Base-by-base conservation (phyloP, 2,113 vertebrate species). In the Buteo buteo region DNA sequence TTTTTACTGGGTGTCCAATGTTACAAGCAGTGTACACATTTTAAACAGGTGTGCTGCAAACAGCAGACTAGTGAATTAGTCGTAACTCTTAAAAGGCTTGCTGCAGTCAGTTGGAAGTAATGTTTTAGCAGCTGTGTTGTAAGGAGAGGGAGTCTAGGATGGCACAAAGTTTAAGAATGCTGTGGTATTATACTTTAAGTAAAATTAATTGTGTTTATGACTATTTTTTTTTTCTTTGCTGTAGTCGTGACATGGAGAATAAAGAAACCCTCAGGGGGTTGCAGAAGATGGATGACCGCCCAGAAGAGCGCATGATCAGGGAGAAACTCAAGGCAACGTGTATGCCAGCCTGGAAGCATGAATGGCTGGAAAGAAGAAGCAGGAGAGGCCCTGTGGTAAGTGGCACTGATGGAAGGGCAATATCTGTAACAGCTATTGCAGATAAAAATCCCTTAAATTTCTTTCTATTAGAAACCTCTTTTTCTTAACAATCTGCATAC, bases 321-420 rank as follows among this genome's bases (percentile, higher is more conserved):
- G 99, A 99, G 96, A 99, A 99, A 78, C 98, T 99, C 58, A 99
- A 99, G 97, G 99, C 98, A 58, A 99, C 98, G 5, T 99, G 99
- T 76, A 99, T 99, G 99, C 99, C 99, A 52, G 99, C 99, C 85
- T 99, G 99, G 99, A 99, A 99, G 62, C 99, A 99, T 12, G 99
- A 99, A 89, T 99, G 99, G 99, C 89, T 99, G 92, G 99, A 99
- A 95, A 98, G 99, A 94, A 98, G 98, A 71, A 99, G 96, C 92
- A 95, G 98, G 82, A 98, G 98, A 97, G 99, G 99, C 64, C 99
- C 99, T 9, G 98, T 99, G 98, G 99, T 99, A 97, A 97, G 98
- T 94, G 36, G 45, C n/a, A 12, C 18, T 45, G 28, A 28, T 28
- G 36, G 20, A 90, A 89, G 32, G 16, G 36, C 19, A 16, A 0